Evolutionary conservation across 2,113 vertebrate genomes (phyloP).

Genomic region (Misgurnus mizolepis): DNA sequence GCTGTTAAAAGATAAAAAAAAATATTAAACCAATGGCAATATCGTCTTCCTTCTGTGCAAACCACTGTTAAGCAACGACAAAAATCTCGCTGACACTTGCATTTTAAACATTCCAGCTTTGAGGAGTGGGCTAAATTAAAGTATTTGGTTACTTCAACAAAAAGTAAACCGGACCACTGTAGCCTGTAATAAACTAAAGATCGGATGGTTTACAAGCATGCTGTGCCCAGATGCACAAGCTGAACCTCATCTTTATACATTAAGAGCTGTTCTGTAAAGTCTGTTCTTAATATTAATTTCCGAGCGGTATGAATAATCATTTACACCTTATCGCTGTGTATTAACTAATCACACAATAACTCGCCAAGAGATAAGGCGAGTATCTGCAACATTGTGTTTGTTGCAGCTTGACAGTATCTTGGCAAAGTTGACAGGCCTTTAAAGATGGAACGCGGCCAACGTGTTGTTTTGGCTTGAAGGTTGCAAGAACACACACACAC

Average conservation of each 20-base stretch:
- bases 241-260: slow-evolving; percentile 58
- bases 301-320: slow-evolving; percentile 54
- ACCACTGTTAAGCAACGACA: slow-evolving; percentile 25
- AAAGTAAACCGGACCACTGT: slow-evolving; percentile 43
- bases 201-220: slow-evolving; percentile 70
- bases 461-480: slow-evolving; percentile 66
- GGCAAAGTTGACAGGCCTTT: slow-evolving; percentile 67
- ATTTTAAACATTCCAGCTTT: slow-evolving; percentile 61
- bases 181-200: slow-evolving; percentile 61
- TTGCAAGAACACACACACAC: slow-evolving; percentile 54
- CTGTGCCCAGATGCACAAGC: slow-evolving; percentile 69
- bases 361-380: slow-evolving; percentile 67
- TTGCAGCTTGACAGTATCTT: slow-evolving; percentile 76
- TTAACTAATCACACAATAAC: slow-evolving; percentile 66
- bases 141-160: slow-evolving; percentile 60
- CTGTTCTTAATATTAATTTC: not conserved
- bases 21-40: not conserved
- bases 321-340: slow-evolving; percentile 68
- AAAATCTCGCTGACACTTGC: slow-evolving; percentile 46
- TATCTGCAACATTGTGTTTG: slow-evolving; percentile 71
- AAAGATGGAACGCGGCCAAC: slow-evolving; percentile 72
- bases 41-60: not conserved
- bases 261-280: not conserved
- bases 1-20: slow-evolving; percentile 71
- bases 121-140: slow-evolving; percentile 50